These are phyloP conservation scores for Threskiornis aethiopicus DNA, from an alignment of 2,797 vertebrate genomes.

Conservation along the genomic window DNA sequence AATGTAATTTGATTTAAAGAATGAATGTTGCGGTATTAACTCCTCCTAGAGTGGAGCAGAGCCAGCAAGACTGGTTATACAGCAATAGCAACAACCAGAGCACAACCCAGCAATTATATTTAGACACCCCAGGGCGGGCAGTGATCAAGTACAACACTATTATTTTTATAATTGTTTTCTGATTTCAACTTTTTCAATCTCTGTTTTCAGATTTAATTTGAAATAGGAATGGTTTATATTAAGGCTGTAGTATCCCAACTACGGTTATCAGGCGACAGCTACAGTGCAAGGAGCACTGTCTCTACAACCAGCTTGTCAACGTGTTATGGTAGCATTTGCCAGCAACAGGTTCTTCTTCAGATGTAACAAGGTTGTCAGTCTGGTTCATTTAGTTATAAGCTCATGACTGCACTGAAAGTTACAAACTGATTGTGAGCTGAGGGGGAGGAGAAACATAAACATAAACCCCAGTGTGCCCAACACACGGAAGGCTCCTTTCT, in stretches of 20 bases:
- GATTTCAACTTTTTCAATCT: background rate
- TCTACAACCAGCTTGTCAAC: background rate
- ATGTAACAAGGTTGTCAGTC: background rate
- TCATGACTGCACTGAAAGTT: background rate
- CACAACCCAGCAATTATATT: background rate
- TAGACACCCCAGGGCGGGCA: background rate
- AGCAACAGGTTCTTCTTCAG: background rate
- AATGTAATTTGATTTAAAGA: background rate
- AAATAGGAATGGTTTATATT: background rate
- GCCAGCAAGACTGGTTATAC: conserved; percentile 21
- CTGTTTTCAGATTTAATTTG: background rate
- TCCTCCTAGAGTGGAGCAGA: background rate
- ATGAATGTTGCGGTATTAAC: background rate
- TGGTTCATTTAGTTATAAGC: background rate
- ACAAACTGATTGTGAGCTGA: background rate
- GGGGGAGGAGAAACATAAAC: background rate
- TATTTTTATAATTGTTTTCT: background rate
- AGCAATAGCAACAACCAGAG: background rate
- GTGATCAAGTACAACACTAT: background rate
- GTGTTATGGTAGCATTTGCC: background rate
- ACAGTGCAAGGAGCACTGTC: background rate
- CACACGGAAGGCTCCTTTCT: background rate
- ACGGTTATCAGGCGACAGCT: background rate
- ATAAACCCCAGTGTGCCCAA: background rate
- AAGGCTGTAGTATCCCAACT: background rate